These are phyloP conservation scores for Holothuria scabra DNA, from an alignment of 53 echinoderm and acorn worm genomes.

Conservation along the genomic window DNA sequence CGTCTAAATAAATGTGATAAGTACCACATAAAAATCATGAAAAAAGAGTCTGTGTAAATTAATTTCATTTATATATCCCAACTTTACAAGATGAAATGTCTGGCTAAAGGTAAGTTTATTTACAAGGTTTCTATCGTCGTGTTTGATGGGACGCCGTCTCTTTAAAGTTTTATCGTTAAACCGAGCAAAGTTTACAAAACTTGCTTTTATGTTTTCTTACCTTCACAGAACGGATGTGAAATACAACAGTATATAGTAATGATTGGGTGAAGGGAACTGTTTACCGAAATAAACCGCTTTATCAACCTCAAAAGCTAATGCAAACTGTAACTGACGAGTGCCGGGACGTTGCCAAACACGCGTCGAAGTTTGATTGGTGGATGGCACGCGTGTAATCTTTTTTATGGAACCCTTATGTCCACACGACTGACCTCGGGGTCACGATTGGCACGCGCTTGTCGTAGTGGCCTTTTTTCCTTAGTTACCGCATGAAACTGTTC, in stretches of 20 bases:
- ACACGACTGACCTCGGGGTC: constrained; percentile 34
- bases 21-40: too few relatives aligned
- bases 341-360: not conserved
- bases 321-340: not conserved
- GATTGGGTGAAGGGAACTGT: not conserved
- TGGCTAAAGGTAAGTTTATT: too few relatives aligned
- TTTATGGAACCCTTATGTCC: constrained; percentile 2
- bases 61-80: too few relatives aligned
- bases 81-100: too few relatives aligned
- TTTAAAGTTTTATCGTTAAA: constrained; percentile 31
- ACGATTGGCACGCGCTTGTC: constrained; percentile 12
- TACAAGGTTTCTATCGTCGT: too few relatives aligned
- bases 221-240: constrained; percentile 18
- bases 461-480: too few relatives aligned
- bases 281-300: constrained; percentile 14
- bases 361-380: constrained; percentile 19
- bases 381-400: constrained; percentile 29
- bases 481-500: too few relatives aligned
- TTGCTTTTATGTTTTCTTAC: not conserved
- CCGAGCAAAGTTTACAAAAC: constrained; percentile 41
- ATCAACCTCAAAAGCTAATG: not conserved
- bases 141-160: not conserved
- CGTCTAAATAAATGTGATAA: too few relatives aligned
- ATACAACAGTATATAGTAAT: not conserved
- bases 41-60: too few relatives aligned